Evolutionary conservation across 1,140 invertebrate genomes (phyloP), one percentile per base, ranked within the genome.

Genomic region (Diprion similis): DNA sequence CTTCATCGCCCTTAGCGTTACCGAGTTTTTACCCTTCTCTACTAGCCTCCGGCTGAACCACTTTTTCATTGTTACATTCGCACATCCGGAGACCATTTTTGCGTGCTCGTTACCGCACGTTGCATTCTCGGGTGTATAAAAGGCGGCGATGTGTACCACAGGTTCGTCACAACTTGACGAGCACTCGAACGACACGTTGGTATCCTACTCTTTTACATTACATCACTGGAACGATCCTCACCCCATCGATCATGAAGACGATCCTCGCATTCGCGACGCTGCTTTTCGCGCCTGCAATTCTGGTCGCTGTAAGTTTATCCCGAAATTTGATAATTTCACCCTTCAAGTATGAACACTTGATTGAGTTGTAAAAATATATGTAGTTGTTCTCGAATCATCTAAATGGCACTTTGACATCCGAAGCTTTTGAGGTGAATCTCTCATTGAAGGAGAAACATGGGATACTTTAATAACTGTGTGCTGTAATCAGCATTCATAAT

Each of bases 91-190:
- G 24, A 37, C 24, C 24, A 37, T 37, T 37, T 59, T 59, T 59
- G 51, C 51, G n/a, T 59, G 24, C 24, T 59, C 11, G 51, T 59
- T 59, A 59, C 51, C n/a, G 11, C 51, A 59, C 2, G 11, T n/a
- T 11, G 51, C n/a, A n/a, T 13, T 2, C 51, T n/a, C 11, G 51
- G 51, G 4, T 59, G n/a, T 59, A 59, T 59, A 59, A 59, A 37
- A 37, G 51, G 51, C 51, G 11, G 51, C n/a, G 11, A 11, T 13
- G 11, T n/a, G 11, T 11, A 11, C 51, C 11, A 8, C 11, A 13
- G n/a, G 51, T 59, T 59, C 51, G n/a, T n/a, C 51, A 59, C n/a
- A 59, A 59, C 24, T 59, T 59, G 51, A 59, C 51, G 11, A 59
- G 51, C 8, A 13, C 51, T 59, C 51, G 51, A 59, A 59, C 51